Conservation (phyloP, 2,797 vertebrate species). For the Nyctibius grandis region DNA sequence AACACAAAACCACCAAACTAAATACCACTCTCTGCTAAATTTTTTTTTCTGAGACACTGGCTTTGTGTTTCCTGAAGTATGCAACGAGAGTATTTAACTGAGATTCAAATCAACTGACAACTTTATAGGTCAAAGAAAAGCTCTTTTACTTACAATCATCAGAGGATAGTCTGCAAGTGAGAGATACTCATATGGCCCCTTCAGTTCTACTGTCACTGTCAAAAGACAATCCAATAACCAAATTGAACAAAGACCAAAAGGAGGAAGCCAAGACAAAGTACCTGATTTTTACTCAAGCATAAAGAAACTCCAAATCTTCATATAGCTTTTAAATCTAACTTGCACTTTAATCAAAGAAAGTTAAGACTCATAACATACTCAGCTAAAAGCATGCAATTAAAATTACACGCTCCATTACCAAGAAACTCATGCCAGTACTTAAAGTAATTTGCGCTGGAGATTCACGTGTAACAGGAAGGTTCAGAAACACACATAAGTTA, state of each 20-base stretch:
- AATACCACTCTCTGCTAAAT: not conserved
- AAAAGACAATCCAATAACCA: conserved; percentile 54
- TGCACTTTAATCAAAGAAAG: not conserved
- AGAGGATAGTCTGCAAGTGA: conserved; percentile 93
- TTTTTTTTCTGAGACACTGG: not conserved
- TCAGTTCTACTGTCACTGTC: conserved; percentile 90
- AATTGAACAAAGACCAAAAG: conserved; percentile 7
- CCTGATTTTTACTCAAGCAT: not conserved
- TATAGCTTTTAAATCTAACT: not conserved
- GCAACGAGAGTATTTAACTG: not conserved
- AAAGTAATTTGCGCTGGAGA: not conserved
- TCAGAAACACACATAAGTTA: not conserved
- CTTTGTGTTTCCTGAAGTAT: not conserved
- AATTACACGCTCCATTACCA: not conserved
- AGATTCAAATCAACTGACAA: not conserved
- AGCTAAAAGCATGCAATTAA: not conserved
- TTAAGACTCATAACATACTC: not conserved
- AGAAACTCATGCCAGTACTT: not conserved
- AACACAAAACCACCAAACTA: not conserved
- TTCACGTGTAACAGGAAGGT: not conserved
- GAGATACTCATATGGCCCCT: conserved; percentile 89
- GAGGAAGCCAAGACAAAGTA: not conserved
- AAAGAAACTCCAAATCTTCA: not conserved
- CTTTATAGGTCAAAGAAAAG: not conserved
- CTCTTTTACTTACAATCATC: conserved; percentile 87